Evolutionary conservation across 2,113 vertebrate species (phyloP).

Genomic region (Trinectes maculatus): DNA sequence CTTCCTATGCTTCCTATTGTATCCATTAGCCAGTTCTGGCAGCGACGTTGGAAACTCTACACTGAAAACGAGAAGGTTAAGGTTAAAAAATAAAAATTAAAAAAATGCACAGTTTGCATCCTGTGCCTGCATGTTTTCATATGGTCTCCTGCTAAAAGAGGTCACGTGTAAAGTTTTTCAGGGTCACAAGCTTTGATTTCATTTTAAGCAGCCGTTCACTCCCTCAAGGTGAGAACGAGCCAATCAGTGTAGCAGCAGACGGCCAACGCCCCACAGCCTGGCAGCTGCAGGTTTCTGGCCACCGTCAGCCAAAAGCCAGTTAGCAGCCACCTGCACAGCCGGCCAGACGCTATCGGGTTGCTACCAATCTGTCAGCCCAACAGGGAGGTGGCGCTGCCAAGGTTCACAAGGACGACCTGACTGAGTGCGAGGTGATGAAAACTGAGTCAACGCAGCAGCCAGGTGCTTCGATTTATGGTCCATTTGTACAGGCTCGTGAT

Average conservation of each 20-base stretch:
- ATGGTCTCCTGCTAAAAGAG: neutral
- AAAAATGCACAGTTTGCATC: neutral
- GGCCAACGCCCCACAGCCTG: too few relatives aligned
- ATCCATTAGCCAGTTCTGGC: too few relatives aligned
- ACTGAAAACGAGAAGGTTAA: too few relatives aligned
- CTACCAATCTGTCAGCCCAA: constrained; percentile 40
- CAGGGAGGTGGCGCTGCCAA: constrained; percentile 13
- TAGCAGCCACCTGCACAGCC: constrained; percentile 57
- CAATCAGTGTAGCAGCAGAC: constrained; percentile 10
- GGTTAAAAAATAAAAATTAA: neutral
- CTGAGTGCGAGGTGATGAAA: constrained; percentile 12
- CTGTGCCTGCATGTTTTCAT: neutral
- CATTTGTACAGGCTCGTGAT: neutral
- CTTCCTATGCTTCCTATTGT: too few relatives aligned
- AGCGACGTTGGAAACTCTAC: too few relatives aligned
- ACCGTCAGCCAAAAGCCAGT: constrained; percentile 49
- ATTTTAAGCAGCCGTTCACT: constrained; percentile 5
- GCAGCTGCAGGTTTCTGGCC: constrained; percentile 30
- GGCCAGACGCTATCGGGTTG: constrained; percentile 36
- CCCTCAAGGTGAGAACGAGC: constrained; percentile 20
- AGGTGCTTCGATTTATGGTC: neutral
- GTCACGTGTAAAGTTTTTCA: constrained; percentile 12
- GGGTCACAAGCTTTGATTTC: constrained; percentile 20
- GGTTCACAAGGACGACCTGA: constrained; percentile 41
- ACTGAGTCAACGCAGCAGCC: neutral